Conservation (phyloP, 2,113 vertebrate species). For the Pheucticus melanocephalus region DNA sequence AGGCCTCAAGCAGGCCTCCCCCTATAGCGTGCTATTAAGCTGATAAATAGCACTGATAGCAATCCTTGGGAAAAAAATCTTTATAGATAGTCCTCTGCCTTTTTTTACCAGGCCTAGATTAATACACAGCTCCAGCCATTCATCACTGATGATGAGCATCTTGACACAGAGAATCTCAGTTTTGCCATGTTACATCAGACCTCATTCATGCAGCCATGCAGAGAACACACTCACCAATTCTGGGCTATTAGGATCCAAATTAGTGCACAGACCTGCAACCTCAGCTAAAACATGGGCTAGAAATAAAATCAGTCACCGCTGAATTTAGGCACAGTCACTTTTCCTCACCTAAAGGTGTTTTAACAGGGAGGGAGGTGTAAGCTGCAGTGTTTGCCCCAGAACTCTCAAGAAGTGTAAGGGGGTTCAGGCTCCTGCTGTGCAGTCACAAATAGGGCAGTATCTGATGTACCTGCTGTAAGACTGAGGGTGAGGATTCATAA, state of each 20-base stretch:
- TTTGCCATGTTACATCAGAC: background rate
- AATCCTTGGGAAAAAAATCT: background rate
- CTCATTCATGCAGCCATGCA: background rate
- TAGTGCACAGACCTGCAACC: background rate
- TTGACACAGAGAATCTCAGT: background rate
- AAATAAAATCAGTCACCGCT: background rate
- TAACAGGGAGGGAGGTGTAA: background rate
- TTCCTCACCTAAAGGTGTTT: background rate
- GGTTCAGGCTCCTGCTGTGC: background rate
- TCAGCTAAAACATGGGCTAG: background rate
- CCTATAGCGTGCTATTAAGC: background rate
- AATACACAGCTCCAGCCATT: background rate
- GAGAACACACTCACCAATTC: background rate
- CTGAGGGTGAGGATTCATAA: background rate
- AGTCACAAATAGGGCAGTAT: background rate
- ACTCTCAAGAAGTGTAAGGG: background rate
- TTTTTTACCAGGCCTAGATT: background rate
- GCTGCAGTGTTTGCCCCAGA: background rate
- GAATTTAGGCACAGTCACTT: background rate
- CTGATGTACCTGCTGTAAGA: background rate
- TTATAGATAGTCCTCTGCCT: background rate
- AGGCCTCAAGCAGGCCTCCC: background rate
- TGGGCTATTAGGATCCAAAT: background rate
- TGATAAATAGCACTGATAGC: background rate
- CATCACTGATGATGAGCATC: background rate